Evolutionary conservation across 2,113 vertebrate species (phyloP), one percentile per base, ranked within the genome.

Genomic region (Danio rerio): DNA sequence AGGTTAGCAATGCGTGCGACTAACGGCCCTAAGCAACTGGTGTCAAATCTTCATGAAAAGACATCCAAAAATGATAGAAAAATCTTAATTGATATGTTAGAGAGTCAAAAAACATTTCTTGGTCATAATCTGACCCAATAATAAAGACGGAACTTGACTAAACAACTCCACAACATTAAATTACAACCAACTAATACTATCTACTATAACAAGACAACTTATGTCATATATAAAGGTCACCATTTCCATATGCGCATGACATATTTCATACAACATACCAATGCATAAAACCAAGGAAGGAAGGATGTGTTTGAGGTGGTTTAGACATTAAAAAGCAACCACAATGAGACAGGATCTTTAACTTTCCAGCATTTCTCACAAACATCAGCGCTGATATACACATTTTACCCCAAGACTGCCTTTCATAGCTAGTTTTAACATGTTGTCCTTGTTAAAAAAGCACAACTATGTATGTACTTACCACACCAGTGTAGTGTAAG

Each of bases 381-480:
- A 6, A 15, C 42, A 5, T 9, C 13, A 59, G 42, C n/a, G 12
- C 42, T 18, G n/a, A 21, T 13, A 9, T 45, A 61, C 73, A 61
- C 31, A n/a, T 0, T 21, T 6, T 20, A 2, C 47, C 53, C 21
- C 50, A 76, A 11, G 5, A 12, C 8, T 6, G 21, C 63, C 5
- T 45, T 20, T 21, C 70, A 45, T 47, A 10, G 11, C 8, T 43
- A 20, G 9, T 56, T 40, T 42, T 40, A 42, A 49, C 9, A 8
- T 43, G 3, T 18, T 58, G 43, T 61, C 6, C 5, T 11, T 58
- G 7, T 45, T 50, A 6, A 73, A 49, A 68, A n/a, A 13, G 45
- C 9, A 50, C 20, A 16, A 59, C 56, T 11, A 56, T 42, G 52
- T 56, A 53, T 18, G 40, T 87, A 87, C 85, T 88, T 83, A 87